A percentile compares a stretch with the other conserved stretches of the same genome.
These are phyloP conservation scores for Tamias sibiricus DNA, from an alignment of 2,113 vertebrate genomes.

Conservation along the genomic window DNA sequence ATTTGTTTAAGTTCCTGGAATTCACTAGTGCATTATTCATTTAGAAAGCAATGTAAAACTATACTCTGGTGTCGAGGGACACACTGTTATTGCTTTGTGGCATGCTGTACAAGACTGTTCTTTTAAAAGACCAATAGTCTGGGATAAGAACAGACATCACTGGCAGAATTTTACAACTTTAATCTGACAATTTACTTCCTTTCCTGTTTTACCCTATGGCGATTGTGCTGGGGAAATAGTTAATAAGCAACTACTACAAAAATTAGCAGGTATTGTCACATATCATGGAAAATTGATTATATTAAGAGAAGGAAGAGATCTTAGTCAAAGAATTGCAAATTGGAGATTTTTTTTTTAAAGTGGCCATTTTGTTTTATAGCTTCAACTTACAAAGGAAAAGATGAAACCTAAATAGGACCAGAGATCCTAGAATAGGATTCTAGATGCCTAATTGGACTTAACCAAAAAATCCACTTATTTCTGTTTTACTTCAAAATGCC, in stretches of 20 bases:
- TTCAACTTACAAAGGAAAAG: constrained; percentile 24
- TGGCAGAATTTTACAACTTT: neutral
- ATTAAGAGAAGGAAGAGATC: neutral
- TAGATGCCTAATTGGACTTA: neutral
- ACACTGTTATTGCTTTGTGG: neutral
- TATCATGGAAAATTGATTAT: neutral
- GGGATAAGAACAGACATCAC: neutral
- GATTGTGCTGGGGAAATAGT: neutral
- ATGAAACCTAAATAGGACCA: neutral
- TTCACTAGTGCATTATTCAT: neutral
- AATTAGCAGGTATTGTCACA: neutral
- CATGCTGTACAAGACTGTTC: neutral
- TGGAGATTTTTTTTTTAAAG: neutral
- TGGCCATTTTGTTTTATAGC: neutral
- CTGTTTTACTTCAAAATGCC: neutral
- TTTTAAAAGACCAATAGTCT: neutral
- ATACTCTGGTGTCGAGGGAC: neutral
- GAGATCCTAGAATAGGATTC: neutral
- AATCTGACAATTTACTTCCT: neutral
- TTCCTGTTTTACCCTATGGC: neutral
- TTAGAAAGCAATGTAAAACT: neutral
- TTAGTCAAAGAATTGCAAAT: neutral
- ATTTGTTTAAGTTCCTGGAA: neutral
- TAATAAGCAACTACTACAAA: neutral
- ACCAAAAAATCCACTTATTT: neutral